A percentile compares a stretch with the other conserved stretches of the same genome.
Evolutionary conservation across 2,888 invertebrate genomes (phyloP).

Genomic region (Drosophila tripunctata): DNA sequence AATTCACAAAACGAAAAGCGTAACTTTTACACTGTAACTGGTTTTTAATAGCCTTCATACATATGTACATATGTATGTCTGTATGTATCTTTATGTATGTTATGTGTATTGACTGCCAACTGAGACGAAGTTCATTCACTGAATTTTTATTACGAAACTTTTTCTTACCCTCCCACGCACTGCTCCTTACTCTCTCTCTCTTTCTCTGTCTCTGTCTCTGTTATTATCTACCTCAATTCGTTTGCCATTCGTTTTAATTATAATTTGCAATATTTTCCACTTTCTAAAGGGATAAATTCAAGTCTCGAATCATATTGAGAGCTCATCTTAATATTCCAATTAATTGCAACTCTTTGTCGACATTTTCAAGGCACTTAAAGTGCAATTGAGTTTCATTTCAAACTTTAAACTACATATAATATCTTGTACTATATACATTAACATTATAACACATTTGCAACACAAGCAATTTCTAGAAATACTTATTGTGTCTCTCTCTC

Average conservation of each 20-base stretch:
- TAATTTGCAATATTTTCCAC: conserved; percentile 33
- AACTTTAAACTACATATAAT: no score
- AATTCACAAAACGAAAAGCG: conserved; percentile 1
- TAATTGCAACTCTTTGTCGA: conserved; percentile 9
- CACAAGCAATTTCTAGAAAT: no score
- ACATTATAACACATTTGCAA: no score
- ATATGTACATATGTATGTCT: no score
- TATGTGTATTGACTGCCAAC: conserved; percentile 27
- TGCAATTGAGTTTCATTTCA: background rate
- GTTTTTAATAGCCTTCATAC: conserved; percentile 6
- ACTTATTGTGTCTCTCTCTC: no score
- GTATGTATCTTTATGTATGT: no score
- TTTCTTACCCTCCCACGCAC: conserved; percentile 4
- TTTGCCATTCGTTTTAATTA: conserved; percentile 55
- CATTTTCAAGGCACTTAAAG: background rate
- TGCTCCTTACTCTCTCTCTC: background rate
- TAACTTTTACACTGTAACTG: conserved; percentile 10
- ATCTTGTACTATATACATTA: no score
- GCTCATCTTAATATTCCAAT: conserved; percentile 6
- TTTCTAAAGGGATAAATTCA: background rate
- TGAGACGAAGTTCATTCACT: conserved; percentile 50
- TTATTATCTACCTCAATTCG: conserved; percentile 17
- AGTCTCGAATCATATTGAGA: background rate
- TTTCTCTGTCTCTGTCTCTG: background rate
- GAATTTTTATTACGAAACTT: conserved; percentile 63